Evolutionary conservation across 2,797 vertebrate species (phyloP), one percentile per base, ranked within the genome.

Genomic region (Sparus aurata): DNA sequence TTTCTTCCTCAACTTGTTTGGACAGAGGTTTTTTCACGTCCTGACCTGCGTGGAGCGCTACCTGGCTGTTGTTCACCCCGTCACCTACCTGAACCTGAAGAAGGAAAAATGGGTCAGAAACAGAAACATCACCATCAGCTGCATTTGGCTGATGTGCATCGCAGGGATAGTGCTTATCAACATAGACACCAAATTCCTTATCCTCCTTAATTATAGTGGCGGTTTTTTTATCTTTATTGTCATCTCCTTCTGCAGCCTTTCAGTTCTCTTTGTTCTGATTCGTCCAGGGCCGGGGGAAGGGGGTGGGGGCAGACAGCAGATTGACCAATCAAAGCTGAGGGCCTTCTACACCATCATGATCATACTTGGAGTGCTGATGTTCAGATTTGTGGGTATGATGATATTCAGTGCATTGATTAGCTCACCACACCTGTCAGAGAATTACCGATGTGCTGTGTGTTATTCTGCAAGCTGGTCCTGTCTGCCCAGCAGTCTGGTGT

Each of bases 31-130:
- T 2, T 38, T 38, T 38, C 57, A 59, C 57, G 1, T 6, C 10
- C 18, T 59, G 17, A 59, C 57, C 18, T 59, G 57, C 38, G 17
- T 38, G 30, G 57, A 59, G 57, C 57, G 57, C 18, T 59, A 59
- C 57, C 27, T 59, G 30, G 57, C 57, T 7, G 57, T 59, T 8
- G 30, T 59, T n/a, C 57, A 59, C 11, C 57, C 57, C 10, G n/a
- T 59, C 30, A 38, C 57, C 27, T 59, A 38, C 57, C 10, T 34
- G 27, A 5, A 12, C 30, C 57, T 59, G 10, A 59, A 10, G 38
- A 10, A 38, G 38, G 9, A 11, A 2, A 38, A 38, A 38, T 10
- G 52, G 12, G 5, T 15, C n/a, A 25, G 22, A 6, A 54, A 15
- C 22, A 54, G 52, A 54, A 25, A 25, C 16, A 54, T 54, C 52